phyloP scores from a whole-genome alignment of 2,888 invertebrate species.

The Cephus pulcher region DNA sequence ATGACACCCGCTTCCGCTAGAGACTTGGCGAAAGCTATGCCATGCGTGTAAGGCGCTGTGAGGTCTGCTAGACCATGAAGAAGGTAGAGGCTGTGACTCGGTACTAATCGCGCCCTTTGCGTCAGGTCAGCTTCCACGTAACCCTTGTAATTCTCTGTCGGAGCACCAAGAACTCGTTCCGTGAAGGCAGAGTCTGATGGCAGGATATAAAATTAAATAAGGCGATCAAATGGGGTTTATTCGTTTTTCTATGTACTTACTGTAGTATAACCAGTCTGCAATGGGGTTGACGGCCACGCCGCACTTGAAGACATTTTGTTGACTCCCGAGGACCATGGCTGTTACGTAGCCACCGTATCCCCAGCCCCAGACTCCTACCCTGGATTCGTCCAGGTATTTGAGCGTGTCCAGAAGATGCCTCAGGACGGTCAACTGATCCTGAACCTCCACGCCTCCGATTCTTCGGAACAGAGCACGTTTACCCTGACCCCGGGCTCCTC shows the following conservation, averaged over 20 bases:
- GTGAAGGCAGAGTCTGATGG: conserved; percentile 93
- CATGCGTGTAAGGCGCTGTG: conserved; percentile 94
- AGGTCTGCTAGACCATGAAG: conserved; percentile 94
- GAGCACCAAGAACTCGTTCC: conserved; percentile 91
- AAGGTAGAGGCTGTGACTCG: conserved; percentile 87
- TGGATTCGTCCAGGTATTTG: conserved; percentile 86
- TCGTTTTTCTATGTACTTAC: conserved; percentile 70
- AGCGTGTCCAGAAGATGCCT: conserved; percentile 84
- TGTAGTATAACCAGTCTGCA: conserved; percentile 95
- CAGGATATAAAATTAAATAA: conserved; percentile 32
- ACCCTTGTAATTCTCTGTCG: conserved; percentile 88
- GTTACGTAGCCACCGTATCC: conserved; percentile 96
- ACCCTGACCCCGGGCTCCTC: conserved; percentile 85
- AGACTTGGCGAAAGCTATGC: conserved; percentile 88
- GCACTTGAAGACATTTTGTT: conserved; percentile 88
- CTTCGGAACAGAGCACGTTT: conserved; percentile 84
- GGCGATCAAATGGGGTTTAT: background rate
- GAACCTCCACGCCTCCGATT: conserved; percentile 90
- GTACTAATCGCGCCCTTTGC: conserved; percentile 88
- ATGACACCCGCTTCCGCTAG: conserved; percentile 89
- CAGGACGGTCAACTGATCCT: conserved; percentile 90
- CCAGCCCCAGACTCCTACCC: conserved; percentile 97
- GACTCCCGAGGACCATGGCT: conserved; percentile 89
- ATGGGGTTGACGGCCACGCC: conserved; percentile 95
- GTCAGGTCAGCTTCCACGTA: conserved; percentile 94